These are phyloP conservation scores for Poliocrania exsul DNA, from an alignment of 2,797 vertebrate genomes.

Conservation along the genomic window DNA sequence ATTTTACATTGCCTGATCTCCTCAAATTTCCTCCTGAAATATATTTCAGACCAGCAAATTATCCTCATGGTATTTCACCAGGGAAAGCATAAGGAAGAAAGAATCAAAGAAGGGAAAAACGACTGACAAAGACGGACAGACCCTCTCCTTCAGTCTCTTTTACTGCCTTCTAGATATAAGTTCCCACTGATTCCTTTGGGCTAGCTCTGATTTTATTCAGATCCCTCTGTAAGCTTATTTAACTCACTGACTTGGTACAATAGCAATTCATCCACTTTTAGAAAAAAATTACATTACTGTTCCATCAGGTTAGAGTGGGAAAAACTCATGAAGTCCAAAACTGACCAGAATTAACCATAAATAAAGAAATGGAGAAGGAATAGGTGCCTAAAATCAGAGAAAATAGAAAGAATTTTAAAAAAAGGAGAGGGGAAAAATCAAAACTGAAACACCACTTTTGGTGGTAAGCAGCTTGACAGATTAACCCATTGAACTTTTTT, in stretches of 20 bases:
- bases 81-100: not conserved
- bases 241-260: not conserved
- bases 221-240: not conserved
- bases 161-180: not conserved
- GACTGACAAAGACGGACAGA: not conserved
- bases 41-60: not conserved
- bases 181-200: not conserved
- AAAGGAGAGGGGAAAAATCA: not conserved
- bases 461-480: not conserved
- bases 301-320: not conserved
- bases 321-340: accelerated
- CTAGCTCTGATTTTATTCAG: not conserved
- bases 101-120: not conserved
- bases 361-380: not conserved
- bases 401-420: not conserved
- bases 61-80: not conserved
- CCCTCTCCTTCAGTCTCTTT: not conserved
- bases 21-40: not conserved
- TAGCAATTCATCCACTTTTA: not conserved
- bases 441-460: not conserved
- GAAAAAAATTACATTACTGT: not conserved
- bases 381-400: not conserved
- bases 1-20: not conserved
- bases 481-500: not conserved
- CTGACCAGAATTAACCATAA: not conserved